These are phyloP conservation scores for Hartigia nigra DNA, from an alignment of 2,888 invertebrate genomes.

Conservation along the genomic window DNA sequence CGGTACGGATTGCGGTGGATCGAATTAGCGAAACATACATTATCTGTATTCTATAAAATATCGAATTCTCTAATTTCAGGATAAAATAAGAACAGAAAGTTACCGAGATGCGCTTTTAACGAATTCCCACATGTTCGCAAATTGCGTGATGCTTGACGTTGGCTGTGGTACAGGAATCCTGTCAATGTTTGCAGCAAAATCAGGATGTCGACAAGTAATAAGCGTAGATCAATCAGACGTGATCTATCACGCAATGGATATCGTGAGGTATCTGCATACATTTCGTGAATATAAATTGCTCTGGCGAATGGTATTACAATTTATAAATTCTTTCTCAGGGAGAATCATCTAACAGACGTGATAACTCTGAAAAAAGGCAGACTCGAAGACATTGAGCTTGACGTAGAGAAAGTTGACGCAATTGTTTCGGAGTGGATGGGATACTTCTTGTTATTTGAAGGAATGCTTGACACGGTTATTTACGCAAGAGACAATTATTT, in stretches of 20 bases:
- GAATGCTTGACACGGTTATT: conserved; percentile 95
- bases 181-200: conserved; percentile 97
- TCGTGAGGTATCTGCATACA: conserved; percentile 75
- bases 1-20: conserved; percentile 67
- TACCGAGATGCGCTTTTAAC: conserved; percentile 86
- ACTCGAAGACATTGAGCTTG: conserved; percentile 84
- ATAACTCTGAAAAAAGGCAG: conserved; percentile 86
- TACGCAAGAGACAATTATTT: conserved; percentile 87
- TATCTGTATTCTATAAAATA: conserved; percentile 8
- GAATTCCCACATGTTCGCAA: conserved; percentile 76
- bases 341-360: conserved; percentile 79
- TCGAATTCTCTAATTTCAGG: conserved; percentile 65
- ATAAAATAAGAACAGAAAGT: conserved; percentile 85
- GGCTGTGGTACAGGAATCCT: conserved; percentile 98
- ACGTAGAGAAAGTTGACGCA: conserved; percentile 84
- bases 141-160: conserved; percentile 90
- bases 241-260: conserved; percentile 95
- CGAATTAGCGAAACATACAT: conserved; percentile 4
- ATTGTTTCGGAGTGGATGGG: conserved; percentile 99
- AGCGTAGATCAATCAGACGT: conserved; percentile 97
- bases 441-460: conserved; percentile 95
- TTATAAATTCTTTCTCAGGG: conserved; percentile 65
- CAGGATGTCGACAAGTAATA: conserved; percentile 90
- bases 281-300: neutral
- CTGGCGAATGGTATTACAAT: neutral